phyloP scores from a whole-genome alignment of 2,888 invertebrate species.

The Alitta virens region DNA sequence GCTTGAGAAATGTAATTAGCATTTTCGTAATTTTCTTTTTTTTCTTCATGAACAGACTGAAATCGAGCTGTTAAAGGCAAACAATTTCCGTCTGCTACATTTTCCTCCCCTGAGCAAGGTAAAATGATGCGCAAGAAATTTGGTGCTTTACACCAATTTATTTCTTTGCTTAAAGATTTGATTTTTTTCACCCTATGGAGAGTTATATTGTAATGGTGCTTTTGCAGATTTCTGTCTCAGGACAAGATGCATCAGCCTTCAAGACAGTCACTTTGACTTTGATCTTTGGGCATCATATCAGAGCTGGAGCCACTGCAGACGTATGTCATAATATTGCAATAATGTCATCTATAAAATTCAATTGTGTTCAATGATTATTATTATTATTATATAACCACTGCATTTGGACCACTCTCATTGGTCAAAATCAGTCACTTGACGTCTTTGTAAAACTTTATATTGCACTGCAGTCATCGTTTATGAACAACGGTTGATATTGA shows the following conservation, averaged over 20 bases:
- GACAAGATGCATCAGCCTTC: conserved; percentile 6
- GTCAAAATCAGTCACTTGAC: too few relatives aligned
- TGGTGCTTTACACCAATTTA: too few relatives aligned
- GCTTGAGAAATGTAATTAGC: neutral
- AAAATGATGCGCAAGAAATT: neutral
- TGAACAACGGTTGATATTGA: too few relatives aligned
- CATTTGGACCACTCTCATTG: too few relatives aligned
- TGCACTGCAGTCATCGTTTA: too few relatives aligned
- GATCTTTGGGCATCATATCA: conserved; percentile 52
- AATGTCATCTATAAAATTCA: too few relatives aligned
- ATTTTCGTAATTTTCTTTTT: conserved; percentile 9
- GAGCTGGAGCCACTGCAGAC: conserved; percentile 33
- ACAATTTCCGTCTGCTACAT: conserved; percentile 52
- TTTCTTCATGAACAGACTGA: conserved; percentile 51
- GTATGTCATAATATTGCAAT: too few relatives aligned
- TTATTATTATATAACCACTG: too few relatives aligned
- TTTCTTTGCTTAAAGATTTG: too few relatives aligned
- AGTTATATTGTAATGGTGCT: neutral
- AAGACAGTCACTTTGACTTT: conserved; percentile 39
- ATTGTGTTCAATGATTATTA: too few relatives aligned
- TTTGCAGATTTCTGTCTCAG: neutral
- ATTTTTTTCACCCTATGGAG: too few relatives aligned
- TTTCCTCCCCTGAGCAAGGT: conserved; percentile 49
- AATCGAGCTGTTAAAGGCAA: conserved; percentile 51
- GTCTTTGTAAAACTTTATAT: too few relatives aligned